Base-by-base conservation (phyloP, 1,140 invertebrate species). In the Drosophila ercepeae region DNA sequence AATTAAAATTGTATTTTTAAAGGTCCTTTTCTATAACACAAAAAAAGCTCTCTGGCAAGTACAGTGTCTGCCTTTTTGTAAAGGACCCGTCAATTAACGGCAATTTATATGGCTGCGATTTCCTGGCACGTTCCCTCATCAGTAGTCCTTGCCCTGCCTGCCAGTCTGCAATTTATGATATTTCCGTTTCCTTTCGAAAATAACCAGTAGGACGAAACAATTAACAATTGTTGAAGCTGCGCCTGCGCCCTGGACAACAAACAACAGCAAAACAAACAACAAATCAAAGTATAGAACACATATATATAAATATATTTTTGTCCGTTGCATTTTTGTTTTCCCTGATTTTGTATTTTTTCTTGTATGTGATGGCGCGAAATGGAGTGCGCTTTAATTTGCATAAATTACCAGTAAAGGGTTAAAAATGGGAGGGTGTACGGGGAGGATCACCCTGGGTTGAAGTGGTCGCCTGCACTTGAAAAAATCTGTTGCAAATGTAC, bases 311-410 rank as follows among this genome's bases (percentile, higher is more conserved):
- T 32, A 32, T 32, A n/a, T 73, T 52, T 52, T 29, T 64, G 41
- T 63, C 5, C 50, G 11, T 23, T 46, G 61, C 54, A 54, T 67
- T 67, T 50, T 53, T 48, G 42, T 60, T 41, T 61, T 63, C 51
- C 18, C 21, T 29, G 36, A 29, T 45, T 44, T 36, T 21, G 29
- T 27, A 27, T 49, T 42, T 36, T 29, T 39, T 32, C 27, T 29
- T 29, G 1, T 61, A 55, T 83, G 39, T 72, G 46, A 83, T 78
- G 76, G 82, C 82, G 81, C 81, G 81, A 86, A 88, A 88, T 88
- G 81, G 77, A 88, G 82, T 86, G 77, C 73, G 82, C 82, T 82
- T 86, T 86, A 86, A 86, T 86, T 86, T 86, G 73, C 81, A 86
- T 86, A 86, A 88, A 86, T 88, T 86, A 86, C 73, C 45, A 55